Percentiles rank a stretch among this genome's conserved stretches.
These are phyloP conservation scores for Cistogaster globosa DNA, from an alignment of 2,888 invertebrate genomes.

Conservation along the genomic window DNA sequence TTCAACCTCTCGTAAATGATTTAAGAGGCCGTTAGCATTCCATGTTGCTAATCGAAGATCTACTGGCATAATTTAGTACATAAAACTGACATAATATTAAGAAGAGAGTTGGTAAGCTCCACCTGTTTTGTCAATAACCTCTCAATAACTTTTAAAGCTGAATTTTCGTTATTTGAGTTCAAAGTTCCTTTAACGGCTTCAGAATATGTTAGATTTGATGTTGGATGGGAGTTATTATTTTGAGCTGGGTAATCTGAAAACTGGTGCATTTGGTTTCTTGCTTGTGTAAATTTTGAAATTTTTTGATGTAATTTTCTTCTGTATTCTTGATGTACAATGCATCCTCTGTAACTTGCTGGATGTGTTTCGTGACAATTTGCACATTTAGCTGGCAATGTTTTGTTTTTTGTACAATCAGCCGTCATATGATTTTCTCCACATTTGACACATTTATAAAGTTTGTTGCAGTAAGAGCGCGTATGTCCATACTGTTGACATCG, in stretches of 20 bases:
- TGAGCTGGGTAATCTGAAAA: no score
- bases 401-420: background rate
- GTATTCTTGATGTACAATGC: background rate
- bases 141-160: no score
- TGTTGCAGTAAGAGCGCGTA: slow-evolving; percentile 5
- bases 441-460: slow-evolving; percentile 7
- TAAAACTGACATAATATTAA: background rate
- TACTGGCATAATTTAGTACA: background rate
- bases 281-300: no score
- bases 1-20: slow-evolving; percentile 12
- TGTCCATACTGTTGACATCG: slow-evolving; percentile 10
- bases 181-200: no score
- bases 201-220: no score
- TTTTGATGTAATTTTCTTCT: no score
- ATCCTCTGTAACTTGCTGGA: slow-evolving; percentile 11
- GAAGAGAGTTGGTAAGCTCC: no score
- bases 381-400: background rate
- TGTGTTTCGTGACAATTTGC: slow-evolving; percentile 3
- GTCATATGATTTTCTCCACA: slow-evolving; percentile 12
- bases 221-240: no score
- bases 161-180: no score
- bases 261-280: no score
- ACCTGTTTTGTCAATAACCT: no score
- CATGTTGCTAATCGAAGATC: background rate
- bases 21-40: background rate